Conservation (phyloP, 2,888 invertebrate species). For the Dolichomitus sp. region DNA sequence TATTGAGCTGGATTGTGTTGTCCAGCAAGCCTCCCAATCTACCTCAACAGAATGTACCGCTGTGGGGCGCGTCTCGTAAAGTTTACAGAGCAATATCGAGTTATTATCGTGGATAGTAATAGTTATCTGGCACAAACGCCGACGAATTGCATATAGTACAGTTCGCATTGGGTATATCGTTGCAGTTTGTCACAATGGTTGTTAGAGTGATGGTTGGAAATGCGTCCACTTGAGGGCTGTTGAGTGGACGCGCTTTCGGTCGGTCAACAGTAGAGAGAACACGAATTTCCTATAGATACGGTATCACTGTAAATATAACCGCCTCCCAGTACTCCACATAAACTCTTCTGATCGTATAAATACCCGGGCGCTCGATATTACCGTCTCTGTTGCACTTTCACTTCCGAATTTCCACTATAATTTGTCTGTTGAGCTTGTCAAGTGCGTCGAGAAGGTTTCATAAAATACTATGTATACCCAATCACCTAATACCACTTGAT, state of each 20-base stretch:
- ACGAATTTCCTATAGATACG: conserved; percentile 35
- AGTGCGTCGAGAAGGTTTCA: conserved; percentile 22
- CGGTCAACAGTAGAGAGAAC: conserved; percentile 35
- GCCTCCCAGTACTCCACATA: conserved; percentile 1
- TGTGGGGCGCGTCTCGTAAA: conserved; percentile 28
- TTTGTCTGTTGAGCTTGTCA: conserved; percentile 31
- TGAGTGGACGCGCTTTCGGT: conserved; percentile 19
- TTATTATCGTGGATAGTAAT: conserved; percentile 46
- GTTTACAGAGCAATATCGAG: conserved; percentile 28
- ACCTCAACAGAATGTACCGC: not conserved
- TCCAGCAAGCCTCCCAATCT: not conserved
- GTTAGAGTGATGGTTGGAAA: conserved; percentile 2
- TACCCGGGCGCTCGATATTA: not conserved
- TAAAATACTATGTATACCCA: conserved; percentile 10
- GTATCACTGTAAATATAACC: conserved; percentile 29
- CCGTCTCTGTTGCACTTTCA: not conserved
- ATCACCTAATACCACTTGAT: not conserved
- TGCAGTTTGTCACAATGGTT: conserved; percentile 14
- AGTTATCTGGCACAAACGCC: conserved; percentile 38
- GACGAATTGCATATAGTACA: conserved; percentile 31
- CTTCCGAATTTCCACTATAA: conserved; percentile 25
- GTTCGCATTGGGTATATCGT: conserved; percentile 10
- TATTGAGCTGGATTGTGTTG: not conserved
- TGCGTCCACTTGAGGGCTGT: conserved; percentile 17
- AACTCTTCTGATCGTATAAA: conserved; percentile 2